Base-by-base conservation (phyloP, 2,888 invertebrate species). In the Xylota sylvarum region DNA sequence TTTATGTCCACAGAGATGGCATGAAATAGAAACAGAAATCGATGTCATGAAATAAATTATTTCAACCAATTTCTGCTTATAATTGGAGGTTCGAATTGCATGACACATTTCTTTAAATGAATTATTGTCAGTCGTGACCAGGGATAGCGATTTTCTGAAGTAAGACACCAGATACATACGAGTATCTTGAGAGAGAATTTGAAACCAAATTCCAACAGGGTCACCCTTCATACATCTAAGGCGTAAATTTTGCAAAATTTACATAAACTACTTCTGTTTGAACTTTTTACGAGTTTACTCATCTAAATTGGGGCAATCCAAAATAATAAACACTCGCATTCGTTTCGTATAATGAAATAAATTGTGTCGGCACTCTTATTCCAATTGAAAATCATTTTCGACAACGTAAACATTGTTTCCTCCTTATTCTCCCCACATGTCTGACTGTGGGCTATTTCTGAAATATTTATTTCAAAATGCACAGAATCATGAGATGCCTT, bases 401-500 rank as follows among this genome's bases (percentile, higher is more conserved):
- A 14, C n/a, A 43, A 46, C 32, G 9, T 58, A 48, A 65, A 65
- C 48, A 27, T 40, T 14, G 14, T 14, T n/a, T 43, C 10, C 43
- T 0, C 37, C n/a, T n/a, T n/a, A 43, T 43, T 43, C 43, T 43
- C 43, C n/a, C 4, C 4, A 40, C 40, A 40, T 43, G 43, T 9
- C n/a, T 50, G 48, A 9, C n/a, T 10, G 14, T 4, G 23, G 35
- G 58, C 78, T 74, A 73, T 78, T 78, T 83, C 55, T 30, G 72
- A 78, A 69, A 73, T 74, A 69, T 84, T 79, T 79, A 74, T 74
- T 46, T 69, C 19, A 48, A 40, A 50, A 73, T 55, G 12, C 37
- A 46, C 65, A 73, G 23, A 62, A 65, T 64, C 48, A 35, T 32
- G n/a, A 23, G 3, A 32, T 35, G 14, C 40, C 17, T 50, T 12